These are phyloP conservation scores for Palythoa caribaeorum DNA, from an alignment of 92 coral and sea anemone species.

Conservation along the genomic window DNA sequence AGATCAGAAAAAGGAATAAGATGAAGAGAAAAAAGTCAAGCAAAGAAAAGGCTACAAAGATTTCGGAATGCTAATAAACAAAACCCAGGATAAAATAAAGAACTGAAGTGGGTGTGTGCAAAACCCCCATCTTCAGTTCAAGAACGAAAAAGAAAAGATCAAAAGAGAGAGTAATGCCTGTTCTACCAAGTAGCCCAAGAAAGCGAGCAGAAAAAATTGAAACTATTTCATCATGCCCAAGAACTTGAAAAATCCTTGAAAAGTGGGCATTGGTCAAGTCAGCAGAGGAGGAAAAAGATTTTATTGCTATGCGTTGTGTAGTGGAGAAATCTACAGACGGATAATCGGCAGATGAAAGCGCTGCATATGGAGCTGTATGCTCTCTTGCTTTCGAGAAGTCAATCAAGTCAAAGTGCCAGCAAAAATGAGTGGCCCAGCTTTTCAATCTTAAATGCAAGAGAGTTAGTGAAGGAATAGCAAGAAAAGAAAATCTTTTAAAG, in stretches of 20 bases:
- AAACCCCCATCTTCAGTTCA: too few relatives aligned
- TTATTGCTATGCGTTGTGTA: not conserved
- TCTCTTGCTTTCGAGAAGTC: constrained; percentile 36
- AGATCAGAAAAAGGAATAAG: too few relatives aligned
- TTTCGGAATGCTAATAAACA: too few relatives aligned
- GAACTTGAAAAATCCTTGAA: constrained; percentile 12
- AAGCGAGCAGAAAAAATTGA: too few relatives aligned
- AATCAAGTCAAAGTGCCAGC: constrained; percentile 5
- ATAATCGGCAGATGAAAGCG: constrained; percentile 26
- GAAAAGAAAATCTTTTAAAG: not conserved
- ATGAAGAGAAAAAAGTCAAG: not conserved
- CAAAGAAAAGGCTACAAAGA: not conserved
- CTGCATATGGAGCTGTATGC: constrained; percentile 29
- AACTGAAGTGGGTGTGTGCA: too few relatives aligned
- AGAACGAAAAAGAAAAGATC: too few relatives aligned
- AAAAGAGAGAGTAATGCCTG: too few relatives aligned
- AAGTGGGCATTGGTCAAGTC: not conserved
- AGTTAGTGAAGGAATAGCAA: constrained; percentile 12
- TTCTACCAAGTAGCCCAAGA: too few relatives aligned
- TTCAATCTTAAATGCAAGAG: constrained; percentile 34
- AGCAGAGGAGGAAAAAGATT: not conserved
- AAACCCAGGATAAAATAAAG: too few relatives aligned
- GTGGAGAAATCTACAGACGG: not conserved
- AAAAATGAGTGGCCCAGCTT: constrained; percentile 31
- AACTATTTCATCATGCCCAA: constrained; percentile 14